A percentile compares a stretch with the other conserved stretches of the same genome.
Evolutionary conservation across 2,113 vertebrate species (phyloP).

Genomic region (Hippocampus barbouri): DNA sequence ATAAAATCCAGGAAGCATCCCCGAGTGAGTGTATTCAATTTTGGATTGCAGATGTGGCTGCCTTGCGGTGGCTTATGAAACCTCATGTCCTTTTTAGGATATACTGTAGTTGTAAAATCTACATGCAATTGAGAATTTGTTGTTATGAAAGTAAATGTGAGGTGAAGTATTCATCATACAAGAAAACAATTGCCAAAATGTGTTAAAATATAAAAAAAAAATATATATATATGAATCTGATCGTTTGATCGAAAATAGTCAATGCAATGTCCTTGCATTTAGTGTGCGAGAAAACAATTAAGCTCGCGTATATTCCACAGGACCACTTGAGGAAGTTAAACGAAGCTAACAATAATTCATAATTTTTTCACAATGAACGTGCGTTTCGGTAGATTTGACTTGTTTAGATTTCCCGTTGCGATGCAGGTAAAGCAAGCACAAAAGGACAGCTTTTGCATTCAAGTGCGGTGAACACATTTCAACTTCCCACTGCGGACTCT

Average conservation of each 20-base stretch:
- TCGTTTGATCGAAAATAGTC: neutral
- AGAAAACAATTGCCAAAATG: neutral
- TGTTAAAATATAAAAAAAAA: neutral
- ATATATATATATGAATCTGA: neutral
- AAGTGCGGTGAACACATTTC: neutral
- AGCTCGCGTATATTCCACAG: no score
- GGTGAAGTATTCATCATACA: neutral
- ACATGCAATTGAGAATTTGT: neutral
- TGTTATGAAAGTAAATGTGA: neutral
- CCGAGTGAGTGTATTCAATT: neutral
- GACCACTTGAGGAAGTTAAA: neutral
- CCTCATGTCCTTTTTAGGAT: neutral
- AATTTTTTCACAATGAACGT: neutral
- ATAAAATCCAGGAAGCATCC: no score
- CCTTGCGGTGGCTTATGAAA: neutral
- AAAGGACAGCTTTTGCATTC: neutral
- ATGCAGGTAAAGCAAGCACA: neutral
- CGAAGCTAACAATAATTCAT: neutral
- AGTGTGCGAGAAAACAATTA: neutral
- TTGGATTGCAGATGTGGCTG: neutral
- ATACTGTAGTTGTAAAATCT: neutral
- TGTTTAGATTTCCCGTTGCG: neutral
- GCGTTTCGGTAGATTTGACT: neutral
- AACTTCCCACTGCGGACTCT: slow-evolving; percentile 22
- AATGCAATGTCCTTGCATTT: neutral